Evolutionary conservation across 2,888 invertebrate species (phyloP), one percentile per base, ranked within the genome.

Genomic region (Callyntrura sp.): DNA sequence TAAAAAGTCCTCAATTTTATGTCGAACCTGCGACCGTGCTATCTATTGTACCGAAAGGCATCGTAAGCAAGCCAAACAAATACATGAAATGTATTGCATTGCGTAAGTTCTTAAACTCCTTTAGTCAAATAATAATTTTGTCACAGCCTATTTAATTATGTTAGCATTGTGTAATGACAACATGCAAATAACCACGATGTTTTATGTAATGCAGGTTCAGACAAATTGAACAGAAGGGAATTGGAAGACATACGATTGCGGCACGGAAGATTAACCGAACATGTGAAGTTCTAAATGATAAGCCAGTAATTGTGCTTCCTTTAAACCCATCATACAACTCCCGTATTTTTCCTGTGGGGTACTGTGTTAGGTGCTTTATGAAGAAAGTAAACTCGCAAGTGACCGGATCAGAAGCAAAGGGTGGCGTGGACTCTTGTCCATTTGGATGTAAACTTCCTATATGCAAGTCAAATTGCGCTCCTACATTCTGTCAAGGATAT

Each of bases 201-300:
- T 35, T 2, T 35, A 35, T 35, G 35, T 35, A 4, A 35, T 8
- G 11, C n/a, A 51, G 51, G 1, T 51, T 5, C 81, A 8, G 28
- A 28, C 23, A 12, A 9, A 65, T 60, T 12, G 35, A 81, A 14
- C 14, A 14, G 6, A 20, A 28, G 23, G 12, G 20, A 28, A 23
- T 57, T 12, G 82, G 82, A 1, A 62, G 14, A 62, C 43, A 62
- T n/a, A n/a, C 62, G 0, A 62, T 82, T n/a, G 82, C 82, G 17
- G 28, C 57, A 14, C n/a, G 25, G 57, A 28, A 82, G 43, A 0
- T 82, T 4, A 82, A 14, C 12, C 35, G 17, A 43, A 2, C 25
- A 17, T 12, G 2, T 6, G 4, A 0, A 8, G 9, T 73, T 9
- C 6, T 73, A 43, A n/a, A 6, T 43, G 48, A 43, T 20, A n/a